Conservation (phyloP, 2,113 vertebrate species). For the Promerops cafer region DNA sequence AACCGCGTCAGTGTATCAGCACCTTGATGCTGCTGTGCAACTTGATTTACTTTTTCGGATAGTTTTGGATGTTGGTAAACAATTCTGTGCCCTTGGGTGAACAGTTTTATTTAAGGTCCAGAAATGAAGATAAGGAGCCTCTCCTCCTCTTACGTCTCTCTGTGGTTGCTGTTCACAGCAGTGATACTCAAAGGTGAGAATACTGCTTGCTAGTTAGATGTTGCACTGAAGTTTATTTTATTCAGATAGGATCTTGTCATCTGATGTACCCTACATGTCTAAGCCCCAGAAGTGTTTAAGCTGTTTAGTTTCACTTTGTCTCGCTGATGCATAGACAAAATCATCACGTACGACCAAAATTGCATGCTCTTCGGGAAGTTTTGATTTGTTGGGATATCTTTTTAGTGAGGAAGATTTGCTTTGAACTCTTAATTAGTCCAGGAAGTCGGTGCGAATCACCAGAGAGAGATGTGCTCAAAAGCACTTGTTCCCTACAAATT, state of each 20-base stretch:
- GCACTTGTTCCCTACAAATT: neutral
- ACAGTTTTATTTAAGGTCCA: neutral
- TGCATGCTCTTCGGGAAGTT: neutral
- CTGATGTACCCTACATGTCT: neutral
- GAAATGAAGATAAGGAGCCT: conserved; percentile 40
- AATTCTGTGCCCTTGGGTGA: neutral
- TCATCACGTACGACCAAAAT: neutral
- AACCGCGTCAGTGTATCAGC: neutral
- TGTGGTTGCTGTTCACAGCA: conserved; percentile 53
- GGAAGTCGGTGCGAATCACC: neutral
- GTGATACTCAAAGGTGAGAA: conserved; percentile 64
- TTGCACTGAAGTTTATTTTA: neutral
- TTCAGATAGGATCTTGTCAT: neutral
- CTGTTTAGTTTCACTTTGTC: neutral
- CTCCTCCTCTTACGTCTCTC: neutral
- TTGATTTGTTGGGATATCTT: neutral
- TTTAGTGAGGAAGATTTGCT: neutral
- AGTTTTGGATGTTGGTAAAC: neutral
- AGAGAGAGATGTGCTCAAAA: neutral
- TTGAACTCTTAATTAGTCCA: neutral
- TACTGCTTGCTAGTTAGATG: neutral
- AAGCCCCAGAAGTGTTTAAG: neutral
- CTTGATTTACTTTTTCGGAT: neutral
- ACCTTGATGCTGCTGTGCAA: neutral
- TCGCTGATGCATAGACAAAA: neutral